Evolutionary conservation across 2,888 invertebrate species (phyloP), one percentile per base, ranked within the genome.

Genomic region (Nomada fabriciana): DNA sequence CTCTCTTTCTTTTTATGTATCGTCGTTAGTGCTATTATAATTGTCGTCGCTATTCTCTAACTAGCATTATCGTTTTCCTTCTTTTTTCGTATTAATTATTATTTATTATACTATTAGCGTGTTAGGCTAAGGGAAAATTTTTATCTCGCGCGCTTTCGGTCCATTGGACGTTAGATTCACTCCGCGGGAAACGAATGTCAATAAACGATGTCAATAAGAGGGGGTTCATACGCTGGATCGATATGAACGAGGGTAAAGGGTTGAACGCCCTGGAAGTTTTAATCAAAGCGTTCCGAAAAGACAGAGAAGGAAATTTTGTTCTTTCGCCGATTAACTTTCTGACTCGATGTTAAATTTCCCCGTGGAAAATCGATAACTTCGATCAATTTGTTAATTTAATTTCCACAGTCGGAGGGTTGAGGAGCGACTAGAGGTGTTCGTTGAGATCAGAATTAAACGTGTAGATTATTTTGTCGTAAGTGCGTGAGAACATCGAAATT

Each of bases 201-300:
- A 83, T 76, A 82, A 82, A 53, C 71, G 68, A 76, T 82, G 82
- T 82, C 67, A 73, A 83, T 77, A 75, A 50, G 25, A 63, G n/a
- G 64, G 65, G 25, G 83, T 84, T 85, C 80, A 85, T 85, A 82
- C 87, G 89, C 86, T 85, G 87, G 87, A 89, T 89, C 89, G 87
- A 85, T 84, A 87, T 83, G 87, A 80, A 77, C 84, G 81, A 29
- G 47, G 15, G 11, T 47, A 50, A 18, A 15, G 20, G 55, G 15
- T 52, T 25, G 36, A 47, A 13, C 25, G 20, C 60, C 59, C 29
- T 25, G 20, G 47, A 47, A 11, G 36, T 18, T 25, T 52, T 53
- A 18, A n/a, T n/a, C n/a, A n/a, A 53, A n/a, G n/a, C 0, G 53
- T 53, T 18, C n/a, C n/a, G n/a, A 53, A 53, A 15, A 10, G 47